Evolutionary conservation across 2,797 vertebrate genomes (phyloP).

Genomic region (Neostethus bicornis): DNA sequence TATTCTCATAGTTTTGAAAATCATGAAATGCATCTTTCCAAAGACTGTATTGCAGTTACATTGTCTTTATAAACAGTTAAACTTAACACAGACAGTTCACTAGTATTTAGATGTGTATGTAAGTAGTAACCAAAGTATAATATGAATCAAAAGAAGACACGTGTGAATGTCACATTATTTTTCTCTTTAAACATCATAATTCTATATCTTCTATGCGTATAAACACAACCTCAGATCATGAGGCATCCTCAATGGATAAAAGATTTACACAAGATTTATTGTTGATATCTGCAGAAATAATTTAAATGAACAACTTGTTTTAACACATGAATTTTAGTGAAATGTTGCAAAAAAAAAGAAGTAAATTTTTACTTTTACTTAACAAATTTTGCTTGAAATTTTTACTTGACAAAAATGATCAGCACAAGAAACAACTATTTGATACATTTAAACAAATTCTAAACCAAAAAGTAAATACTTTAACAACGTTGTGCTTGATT

Average conservation of each 20-base stretch:
- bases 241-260: not conserved
- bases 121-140: not conserved
- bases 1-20: not conserved
- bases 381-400: too few species aligned
- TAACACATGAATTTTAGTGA: not conserved
- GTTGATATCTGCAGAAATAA: not conserved
- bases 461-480: not conserved
- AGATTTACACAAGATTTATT: not conserved
- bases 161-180: not conserved
- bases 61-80: not conserved
- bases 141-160: not conserved
- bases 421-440: not conserved
- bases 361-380: too few species aligned
- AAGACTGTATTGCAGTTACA: not conserved
- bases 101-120: not conserved
- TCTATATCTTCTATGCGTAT: slow-evolving; percentile 6
- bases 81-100: not conserved
- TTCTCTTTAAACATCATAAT: not conserved
- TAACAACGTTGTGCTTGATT: not conserved
- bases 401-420: too few species aligned
- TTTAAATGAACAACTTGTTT: not conserved
- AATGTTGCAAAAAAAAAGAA: not conserved
- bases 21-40: not conserved
- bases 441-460: not conserved
- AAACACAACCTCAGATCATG: not conserved